These are phyloP conservation scores for Thunnus maccoyii DNA, from an alignment of 2,113 vertebrate genomes.

Conservation along the genomic window DNA sequence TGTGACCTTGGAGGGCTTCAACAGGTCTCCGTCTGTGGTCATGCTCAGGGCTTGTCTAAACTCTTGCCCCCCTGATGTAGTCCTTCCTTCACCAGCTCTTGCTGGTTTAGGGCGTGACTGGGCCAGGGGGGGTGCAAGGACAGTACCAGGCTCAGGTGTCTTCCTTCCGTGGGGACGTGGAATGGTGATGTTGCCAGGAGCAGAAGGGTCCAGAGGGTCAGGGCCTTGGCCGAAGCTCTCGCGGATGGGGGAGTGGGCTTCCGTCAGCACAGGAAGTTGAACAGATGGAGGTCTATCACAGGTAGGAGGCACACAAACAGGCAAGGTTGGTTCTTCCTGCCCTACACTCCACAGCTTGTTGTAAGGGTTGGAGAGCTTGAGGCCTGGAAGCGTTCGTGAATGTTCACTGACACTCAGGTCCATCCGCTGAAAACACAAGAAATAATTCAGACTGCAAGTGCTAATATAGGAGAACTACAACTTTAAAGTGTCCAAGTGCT, in stretches of 20 bases:
- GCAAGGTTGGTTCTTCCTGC: conserved; percentile 85
- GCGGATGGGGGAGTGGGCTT: conserved; percentile 70
- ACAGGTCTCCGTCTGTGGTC: conserved; percentile 77
- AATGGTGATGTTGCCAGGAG: conserved; percentile 89
- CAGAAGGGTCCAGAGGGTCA: conserved; percentile 52
- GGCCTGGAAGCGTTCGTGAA: conserved; percentile 84
- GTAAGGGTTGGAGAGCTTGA: conserved; percentile 90
- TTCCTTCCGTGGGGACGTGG: conserved; percentile 95
- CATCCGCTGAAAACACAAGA: conserved; percentile 87
- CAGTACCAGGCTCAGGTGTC: conserved; percentile 91
- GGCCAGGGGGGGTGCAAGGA: conserved; percentile 85
- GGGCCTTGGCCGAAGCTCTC: conserved; percentile 56
- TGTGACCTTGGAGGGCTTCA: conserved; percentile 80
- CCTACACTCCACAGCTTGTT: conserved; percentile 90
- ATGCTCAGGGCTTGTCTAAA: conserved; percentile 76
- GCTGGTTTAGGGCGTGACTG: conserved; percentile 84
- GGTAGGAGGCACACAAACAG: conserved; percentile 77
- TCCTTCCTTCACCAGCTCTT: conserved; percentile 71
- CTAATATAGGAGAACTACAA: background rate
- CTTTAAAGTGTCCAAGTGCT: background rate
- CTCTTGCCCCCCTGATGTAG: conserved; percentile 77
- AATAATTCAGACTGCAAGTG: no score
- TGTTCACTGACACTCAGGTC: conserved; percentile 86
- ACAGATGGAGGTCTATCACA: conserved; percentile 79
- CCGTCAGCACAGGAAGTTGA: conserved; percentile 66